phyloP scores from a whole-genome alignment of 2,888 invertebrate genomes.

The Himalopsyche japonica region DNA sequence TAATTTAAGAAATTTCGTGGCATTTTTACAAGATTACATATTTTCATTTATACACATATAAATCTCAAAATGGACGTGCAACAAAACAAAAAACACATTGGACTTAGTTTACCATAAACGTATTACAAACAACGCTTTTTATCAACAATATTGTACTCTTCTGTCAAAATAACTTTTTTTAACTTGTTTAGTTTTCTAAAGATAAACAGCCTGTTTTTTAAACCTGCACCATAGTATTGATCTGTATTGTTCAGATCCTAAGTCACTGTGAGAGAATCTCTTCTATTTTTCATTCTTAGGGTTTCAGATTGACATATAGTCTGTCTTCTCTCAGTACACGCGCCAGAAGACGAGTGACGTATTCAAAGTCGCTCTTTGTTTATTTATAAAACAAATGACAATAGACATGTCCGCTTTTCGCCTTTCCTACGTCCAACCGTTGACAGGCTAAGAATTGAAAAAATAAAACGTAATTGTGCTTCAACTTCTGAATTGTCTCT shows the following conservation, averaged over 20 bases:
- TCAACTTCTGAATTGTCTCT: slow-evolving; percentile 20
- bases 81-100: no score
- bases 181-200: background rate
- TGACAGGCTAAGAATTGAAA: slow-evolving; percentile 21
- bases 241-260: background rate
- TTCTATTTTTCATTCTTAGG: background rate
- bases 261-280: background rate
- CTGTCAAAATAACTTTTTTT: background rate
- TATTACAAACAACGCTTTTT: no score
- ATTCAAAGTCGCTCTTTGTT: slow-evolving; percentile 31
- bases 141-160: no score
- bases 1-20: no score
- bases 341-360: slow-evolving; percentile 9
- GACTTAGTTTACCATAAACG: no score
- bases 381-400: slow-evolving; percentile 38
- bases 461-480: slow-evolving; percentile 18
- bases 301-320: background rate
- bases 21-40: no score
- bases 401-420: slow-evolving; percentile 20
- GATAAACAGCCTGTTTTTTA: background rate
- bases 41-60: no score
- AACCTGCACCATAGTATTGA: background rate
- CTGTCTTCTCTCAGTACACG: background rate
- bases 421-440: background rate
- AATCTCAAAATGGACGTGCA: no score